phyloP scores from a whole-genome alignment of 1,140 invertebrate genomes.

The Brachionus plicatilis region DNA sequence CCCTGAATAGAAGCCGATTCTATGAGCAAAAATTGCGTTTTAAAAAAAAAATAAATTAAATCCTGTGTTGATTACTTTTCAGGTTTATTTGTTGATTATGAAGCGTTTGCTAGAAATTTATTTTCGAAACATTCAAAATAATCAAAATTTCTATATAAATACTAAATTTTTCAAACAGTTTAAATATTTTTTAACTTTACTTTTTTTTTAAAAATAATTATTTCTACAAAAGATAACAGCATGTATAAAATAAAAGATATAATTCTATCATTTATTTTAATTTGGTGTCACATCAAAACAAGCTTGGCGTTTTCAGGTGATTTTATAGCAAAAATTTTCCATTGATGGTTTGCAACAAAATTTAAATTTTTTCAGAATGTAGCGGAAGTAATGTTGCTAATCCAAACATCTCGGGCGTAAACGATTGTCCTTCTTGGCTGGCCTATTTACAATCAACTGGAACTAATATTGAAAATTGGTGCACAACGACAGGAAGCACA shows the following conservation, averaged over 20 bases:
- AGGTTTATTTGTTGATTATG: neutral
- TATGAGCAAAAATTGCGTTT: neutral
- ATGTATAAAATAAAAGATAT: neutral
- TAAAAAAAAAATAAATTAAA: neutral
- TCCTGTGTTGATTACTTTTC: neutral
- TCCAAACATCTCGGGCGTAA: neutral
- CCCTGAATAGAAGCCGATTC: neutral
- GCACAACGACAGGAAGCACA: neutral
- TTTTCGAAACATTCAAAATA: neutral
- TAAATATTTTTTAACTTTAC: neutral
- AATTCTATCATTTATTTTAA: neutral
- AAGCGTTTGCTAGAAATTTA: neutral
- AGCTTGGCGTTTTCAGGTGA: slow-evolving; percentile 27
- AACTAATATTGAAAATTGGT: neutral
- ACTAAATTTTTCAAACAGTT: neutral
- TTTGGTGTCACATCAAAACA: neutral
- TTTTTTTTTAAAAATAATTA: neutral
- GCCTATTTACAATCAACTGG: neutral
- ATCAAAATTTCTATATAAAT: neutral
- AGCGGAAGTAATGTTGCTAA: neutral
- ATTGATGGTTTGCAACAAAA: neutral
- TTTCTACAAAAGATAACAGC: neutral
- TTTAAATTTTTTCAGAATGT: neutral
- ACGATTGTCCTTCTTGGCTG: slow-evolving; percentile 28
- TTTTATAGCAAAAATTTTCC: neutral